These are phyloP conservation scores for Muschampia plurimacula DNA, from an alignment of 2,888 invertebrate genomes.

Conservation along the genomic window DNA sequence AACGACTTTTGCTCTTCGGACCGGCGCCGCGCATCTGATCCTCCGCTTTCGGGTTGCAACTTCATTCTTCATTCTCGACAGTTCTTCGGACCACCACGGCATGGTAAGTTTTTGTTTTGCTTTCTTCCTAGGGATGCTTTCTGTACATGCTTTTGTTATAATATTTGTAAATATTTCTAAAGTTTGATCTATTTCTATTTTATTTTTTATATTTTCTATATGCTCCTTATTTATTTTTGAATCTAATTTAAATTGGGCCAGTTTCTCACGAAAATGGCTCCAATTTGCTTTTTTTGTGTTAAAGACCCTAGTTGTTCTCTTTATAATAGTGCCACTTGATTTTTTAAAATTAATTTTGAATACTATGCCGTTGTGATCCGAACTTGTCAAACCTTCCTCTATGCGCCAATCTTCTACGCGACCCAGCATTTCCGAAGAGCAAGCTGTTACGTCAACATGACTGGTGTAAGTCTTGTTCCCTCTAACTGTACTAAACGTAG, in stretches of 20 bases:
- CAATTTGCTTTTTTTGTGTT: background rate
- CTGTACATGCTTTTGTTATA: background rate
- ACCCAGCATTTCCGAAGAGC: background rate
- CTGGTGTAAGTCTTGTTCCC: background rate
- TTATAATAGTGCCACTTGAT: background rate
- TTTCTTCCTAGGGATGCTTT: background rate
- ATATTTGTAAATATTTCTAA: background rate
- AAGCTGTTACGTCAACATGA: background rate
- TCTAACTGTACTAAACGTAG: background rate
- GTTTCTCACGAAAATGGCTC: background rate
- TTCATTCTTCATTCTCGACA: background rate
- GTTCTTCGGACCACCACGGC: background rate
- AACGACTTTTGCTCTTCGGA: background rate
- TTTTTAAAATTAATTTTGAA: background rate
- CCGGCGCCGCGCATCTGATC: constrained; percentile 2
- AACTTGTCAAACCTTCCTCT: background rate
- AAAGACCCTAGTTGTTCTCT: background rate
- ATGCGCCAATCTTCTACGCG: background rate
- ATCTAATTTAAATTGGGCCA: background rate
- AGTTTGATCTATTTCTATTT: background rate
- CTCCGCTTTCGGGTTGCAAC: background rate
- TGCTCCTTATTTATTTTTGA: background rate
- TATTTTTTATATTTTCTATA: background rate
- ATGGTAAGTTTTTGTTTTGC: background rate
- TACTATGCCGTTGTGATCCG: background rate